Percentiles rank a stretch among this genome's conserved stretches.
Conservation (phyloP, 2,113 vertebrate species). For the Isichthys henryi region DNA sequence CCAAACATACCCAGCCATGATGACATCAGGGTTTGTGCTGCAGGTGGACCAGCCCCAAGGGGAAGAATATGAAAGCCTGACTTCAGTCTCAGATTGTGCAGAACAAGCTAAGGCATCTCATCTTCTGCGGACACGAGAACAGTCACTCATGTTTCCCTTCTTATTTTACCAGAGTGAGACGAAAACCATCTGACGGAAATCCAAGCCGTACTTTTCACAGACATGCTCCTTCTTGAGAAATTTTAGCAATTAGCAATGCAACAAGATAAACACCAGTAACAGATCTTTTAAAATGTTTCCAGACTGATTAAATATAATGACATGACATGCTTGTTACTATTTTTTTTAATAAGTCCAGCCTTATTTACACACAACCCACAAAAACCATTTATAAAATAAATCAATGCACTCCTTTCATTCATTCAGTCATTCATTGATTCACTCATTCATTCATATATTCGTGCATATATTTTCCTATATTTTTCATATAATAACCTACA, state of each 20-base stretch:
- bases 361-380: background rate
- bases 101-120: background rate
- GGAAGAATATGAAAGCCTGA: background rate
- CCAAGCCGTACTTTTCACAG: background rate
- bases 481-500: background rate
- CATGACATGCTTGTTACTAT: background rate
- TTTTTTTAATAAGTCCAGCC: background rate
- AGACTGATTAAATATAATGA: background rate
- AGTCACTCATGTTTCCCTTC: background rate
- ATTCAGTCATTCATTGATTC: background rate
- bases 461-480: background rate
- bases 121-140: background rate
- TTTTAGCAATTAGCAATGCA: background rate
- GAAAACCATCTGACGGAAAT: background rate
- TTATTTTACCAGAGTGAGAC: background rate
- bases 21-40: background rate
- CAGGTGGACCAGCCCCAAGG: background rate
- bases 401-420: background rate
- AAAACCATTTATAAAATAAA: background rate
- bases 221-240: background rate
- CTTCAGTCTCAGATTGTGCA: background rate
- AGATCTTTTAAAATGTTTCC: background rate
- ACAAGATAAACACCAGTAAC: background rate
- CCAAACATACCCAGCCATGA: background rate
- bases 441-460: too few species aligned